Conservation (phyloP, 2,888 invertebrate genomes). For the Stramonita haemastoma region DNA sequence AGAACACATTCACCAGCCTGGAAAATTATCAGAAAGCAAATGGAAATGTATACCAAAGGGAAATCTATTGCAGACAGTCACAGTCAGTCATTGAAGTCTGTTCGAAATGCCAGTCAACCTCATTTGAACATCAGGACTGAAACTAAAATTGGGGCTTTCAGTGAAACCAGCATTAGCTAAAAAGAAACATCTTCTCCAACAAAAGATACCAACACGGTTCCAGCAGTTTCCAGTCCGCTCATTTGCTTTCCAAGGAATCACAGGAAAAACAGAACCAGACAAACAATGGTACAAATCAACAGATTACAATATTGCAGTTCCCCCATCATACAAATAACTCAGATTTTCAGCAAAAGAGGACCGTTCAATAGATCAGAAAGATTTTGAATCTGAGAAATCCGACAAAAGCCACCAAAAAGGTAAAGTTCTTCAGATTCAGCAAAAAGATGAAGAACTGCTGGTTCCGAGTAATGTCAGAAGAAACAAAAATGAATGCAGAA, state of each 20-base stretch:
- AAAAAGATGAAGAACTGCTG: slow-evolving; percentile 2
- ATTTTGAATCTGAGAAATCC: not conserved
- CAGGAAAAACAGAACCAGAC: not conserved
- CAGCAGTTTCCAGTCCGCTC: not conserved
- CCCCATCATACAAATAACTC: not conserved
- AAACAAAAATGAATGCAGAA: too few species aligned
- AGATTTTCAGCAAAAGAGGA: not conserved
- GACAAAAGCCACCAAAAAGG: not conserved
- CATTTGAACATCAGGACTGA: not conserved
- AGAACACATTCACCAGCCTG: not conserved
- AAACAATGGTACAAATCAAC: not conserved
- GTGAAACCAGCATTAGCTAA: not conserved
- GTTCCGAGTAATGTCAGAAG: too few species aligned
- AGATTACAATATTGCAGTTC: not conserved
- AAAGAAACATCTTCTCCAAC: not conserved
- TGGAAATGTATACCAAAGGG: not conserved
- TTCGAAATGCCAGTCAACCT: not conserved
- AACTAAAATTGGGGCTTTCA: not conserved
- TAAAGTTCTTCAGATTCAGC: not conserved
- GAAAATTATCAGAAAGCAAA: not conserved
- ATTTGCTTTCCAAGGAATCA: not conserved
- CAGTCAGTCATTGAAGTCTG: not conserved
- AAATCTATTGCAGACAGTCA: not conserved
- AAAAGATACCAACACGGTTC: not conserved
- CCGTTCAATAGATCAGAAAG: not conserved